Conservation (phyloP, 2,888 invertebrate species). For the Lasioglossum vierecki region DNA sequence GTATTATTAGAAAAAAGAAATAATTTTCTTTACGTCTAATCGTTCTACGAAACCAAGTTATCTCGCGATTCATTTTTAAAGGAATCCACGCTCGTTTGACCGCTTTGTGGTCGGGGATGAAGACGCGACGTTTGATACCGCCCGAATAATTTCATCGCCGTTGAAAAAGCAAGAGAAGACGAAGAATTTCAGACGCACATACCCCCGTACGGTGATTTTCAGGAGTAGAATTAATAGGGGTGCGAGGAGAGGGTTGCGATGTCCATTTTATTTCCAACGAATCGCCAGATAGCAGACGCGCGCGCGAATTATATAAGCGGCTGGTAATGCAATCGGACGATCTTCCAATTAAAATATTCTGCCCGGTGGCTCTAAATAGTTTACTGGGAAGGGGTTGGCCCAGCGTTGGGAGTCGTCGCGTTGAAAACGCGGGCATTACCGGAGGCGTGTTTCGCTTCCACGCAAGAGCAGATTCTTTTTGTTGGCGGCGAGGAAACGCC, state of each 20-base stretch:
- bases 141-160: conserved; percentile 54
- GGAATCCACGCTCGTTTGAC: conserved; percentile 36
- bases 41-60: too few species aligned
- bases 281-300: conserved; percentile 55
- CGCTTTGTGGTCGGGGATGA: conserved; percentile 42
- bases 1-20: too few species aligned
- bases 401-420: conserved; percentile 20
- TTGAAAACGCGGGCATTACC: conserved; percentile 52
- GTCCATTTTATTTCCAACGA: conserved; percentile 59
- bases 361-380: conserved; percentile 70
- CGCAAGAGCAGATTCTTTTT: conserved; percentile 63
- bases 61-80: conserved; percentile 27
- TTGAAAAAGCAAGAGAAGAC: not conserved
- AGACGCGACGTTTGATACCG: conserved; percentile 55
- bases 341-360: conserved; percentile 74
- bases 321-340: conserved; percentile 65
- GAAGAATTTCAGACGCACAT: not conserved
- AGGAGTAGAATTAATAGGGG: conserved; percentile 37
- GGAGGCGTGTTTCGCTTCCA: conserved; percentile 49
- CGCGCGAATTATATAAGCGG: conserved; percentile 64
- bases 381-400: conserved; percentile 41
- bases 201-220: conserved; percentile 23
- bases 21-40: too few species aligned
- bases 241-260: conserved; percentile 13
- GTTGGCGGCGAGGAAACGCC: conserved; percentile 42